phyloP scores from a whole-genome alignment of 2,888 invertebrate genomes.

The Papilio demoleus region DNA sequence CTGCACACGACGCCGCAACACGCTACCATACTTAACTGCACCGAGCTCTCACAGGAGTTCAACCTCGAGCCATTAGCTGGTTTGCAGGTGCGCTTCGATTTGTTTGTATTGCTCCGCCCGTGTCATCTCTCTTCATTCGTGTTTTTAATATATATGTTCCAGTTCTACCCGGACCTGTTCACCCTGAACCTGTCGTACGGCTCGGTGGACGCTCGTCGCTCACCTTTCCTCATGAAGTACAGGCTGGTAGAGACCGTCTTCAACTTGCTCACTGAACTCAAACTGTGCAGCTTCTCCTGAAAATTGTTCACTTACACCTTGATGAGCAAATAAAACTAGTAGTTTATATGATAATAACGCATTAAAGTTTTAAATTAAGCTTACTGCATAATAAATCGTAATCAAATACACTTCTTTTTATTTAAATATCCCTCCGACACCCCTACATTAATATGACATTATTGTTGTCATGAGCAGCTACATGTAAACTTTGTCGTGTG shows the following conservation, averaged over 20 bases:
- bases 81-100: conserved; percentile 61
- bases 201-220: conserved; percentile 83
- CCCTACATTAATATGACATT: no score
- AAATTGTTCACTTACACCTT: no score
- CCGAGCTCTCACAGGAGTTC: conserved; percentile 90
- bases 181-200: conserved; percentile 86
- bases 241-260: conserved; percentile 85
- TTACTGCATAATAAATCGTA: neutral
- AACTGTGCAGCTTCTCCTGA: conserved; percentile 86
- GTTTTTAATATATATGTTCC: conserved; percentile 36
- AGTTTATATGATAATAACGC: no score
- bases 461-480: no score
- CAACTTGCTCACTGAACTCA: conserved; percentile 83
- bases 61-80: conserved; percentile 78
- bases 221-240: conserved; percentile 82
- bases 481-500: no score
- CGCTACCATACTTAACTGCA: conserved; percentile 87
- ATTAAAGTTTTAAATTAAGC: neutral
- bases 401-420: neutral
- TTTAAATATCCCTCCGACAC: neutral
- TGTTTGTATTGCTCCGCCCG: conserved; percentile 45
- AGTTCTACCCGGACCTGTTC: conserved; percentile 90
- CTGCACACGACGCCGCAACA: conserved; percentile 87
- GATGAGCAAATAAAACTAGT: neutral
- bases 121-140: neutral